Percentiles rank a stretch among this genome's conserved stretches.
phyloP scores from a whole-genome alignment of 2,888 invertebrate genomes.

The Mythimna impura region DNA sequence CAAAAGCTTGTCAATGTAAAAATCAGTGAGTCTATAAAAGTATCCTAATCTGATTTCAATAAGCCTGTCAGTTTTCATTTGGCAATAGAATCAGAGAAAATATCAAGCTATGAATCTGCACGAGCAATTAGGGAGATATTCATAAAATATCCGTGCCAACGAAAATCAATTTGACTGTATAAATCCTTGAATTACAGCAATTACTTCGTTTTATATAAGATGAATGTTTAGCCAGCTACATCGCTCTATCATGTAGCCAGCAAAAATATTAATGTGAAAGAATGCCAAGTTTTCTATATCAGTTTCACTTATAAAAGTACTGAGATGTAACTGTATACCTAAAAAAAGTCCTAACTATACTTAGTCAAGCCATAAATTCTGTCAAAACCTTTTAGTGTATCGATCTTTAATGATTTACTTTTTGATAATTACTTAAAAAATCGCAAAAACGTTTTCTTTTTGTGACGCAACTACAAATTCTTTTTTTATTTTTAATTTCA shows the following conservation, averaged over 20 bases:
- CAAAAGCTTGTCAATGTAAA: neutral
- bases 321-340: too few relatives aligned
- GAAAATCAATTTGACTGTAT: conserved; percentile 53
- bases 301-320: too few relatives aligned
- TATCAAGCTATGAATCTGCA: conserved; percentile 40
- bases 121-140: conserved; percentile 56
- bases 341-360: too few relatives aligned
- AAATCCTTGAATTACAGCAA: conserved; percentile 55
- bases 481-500: too few relatives aligned
- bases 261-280: too few relatives aligned
- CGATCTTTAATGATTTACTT: too few relatives aligned
- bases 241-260: conserved; percentile 26
- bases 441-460: too few relatives aligned
- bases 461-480: too few relatives aligned
- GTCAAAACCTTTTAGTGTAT: too few relatives aligned
- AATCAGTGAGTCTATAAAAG: neutral
- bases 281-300: too few relatives aligned
- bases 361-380: too few relatives aligned
- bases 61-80: conserved; percentile 16
- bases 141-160: conserved; percentile 52
- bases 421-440: too few relatives aligned
- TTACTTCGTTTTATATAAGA: conserved; percentile 45
- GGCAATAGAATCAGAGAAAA: conserved; percentile 43
- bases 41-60: conserved; percentile 45
- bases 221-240: conserved; percentile 43